Evolutionary conservation across 2,888 invertebrate genomes (phyloP).

Genomic region (Tachina lurida): DNA sequence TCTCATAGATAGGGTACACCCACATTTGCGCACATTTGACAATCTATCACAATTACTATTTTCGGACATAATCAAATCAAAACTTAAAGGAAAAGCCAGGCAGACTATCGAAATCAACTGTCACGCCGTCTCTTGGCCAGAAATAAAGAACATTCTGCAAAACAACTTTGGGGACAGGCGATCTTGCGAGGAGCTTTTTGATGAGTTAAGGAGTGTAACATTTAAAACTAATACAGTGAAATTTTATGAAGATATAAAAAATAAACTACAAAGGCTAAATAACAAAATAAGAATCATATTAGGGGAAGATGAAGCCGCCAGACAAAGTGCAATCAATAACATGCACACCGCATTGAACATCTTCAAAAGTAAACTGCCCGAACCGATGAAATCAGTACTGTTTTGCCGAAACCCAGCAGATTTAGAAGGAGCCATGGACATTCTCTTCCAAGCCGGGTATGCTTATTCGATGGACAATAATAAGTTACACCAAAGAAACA

Average conservation of each 20-base stretch:
- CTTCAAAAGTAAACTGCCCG: neutral
- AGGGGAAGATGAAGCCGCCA: neutral
- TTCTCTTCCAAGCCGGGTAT: neutral
- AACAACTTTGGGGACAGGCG: too few relatives aligned
- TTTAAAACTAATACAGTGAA: neutral
- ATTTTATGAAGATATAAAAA: neutral
- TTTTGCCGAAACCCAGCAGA: neutral
- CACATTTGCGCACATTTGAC: neutral
- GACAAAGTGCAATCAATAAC: neutral
- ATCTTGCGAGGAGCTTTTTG: too few relatives aligned
- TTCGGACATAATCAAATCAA: conserved; percentile 5
- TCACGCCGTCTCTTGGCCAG: neutral
- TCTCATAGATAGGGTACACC: conserved; percentile 3
- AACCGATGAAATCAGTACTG: neutral
- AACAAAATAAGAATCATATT: neutral
- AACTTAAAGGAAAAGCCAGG: neutral
- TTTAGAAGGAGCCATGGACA: neutral
- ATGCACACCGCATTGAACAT: neutral
- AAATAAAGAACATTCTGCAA: conserved; percentile 6
- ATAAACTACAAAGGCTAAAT: neutral
- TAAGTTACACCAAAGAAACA: neutral
- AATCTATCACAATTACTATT: conserved; percentile 5
- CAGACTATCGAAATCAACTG: conserved; percentile 15
- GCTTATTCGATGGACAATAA: neutral
- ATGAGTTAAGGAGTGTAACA: neutral